A percentile compares a stretch with the other conserved stretches of the same genome.
These are phyloP conservation scores for Ruditapes philippinarum DNA, from an alignment of 1,140 invertebrate genomes.

Conservation along the genomic window DNA sequence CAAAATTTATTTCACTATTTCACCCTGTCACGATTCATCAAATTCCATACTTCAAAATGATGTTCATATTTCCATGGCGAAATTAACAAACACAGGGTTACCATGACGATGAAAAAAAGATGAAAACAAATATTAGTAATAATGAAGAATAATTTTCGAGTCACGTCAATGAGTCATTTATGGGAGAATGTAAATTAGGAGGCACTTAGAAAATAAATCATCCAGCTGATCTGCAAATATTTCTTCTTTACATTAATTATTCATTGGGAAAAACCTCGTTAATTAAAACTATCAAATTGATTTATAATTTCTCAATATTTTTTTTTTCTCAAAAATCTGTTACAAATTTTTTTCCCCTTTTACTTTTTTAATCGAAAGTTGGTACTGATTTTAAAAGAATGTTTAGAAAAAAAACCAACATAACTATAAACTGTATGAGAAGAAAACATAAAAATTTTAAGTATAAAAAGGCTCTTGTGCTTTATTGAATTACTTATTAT, in stretches of 20 bases:
- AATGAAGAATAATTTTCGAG: conserved; percentile 60
- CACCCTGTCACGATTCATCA: conserved; percentile 59
- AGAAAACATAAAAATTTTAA: no score
- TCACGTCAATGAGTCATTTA: conserved; percentile 57
- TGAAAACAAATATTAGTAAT: conserved; percentile 62
- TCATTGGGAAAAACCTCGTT: no score
- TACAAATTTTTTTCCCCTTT: no score
- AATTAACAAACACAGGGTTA: conserved; percentile 55
- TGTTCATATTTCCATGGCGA: conserved; percentile 53
- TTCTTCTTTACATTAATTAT: not conserved
- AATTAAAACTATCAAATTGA: no score
- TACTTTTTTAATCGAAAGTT: no score
- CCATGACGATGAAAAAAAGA: conserved; percentile 46
- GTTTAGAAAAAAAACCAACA: no score
- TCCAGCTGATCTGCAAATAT: conserved; percentile 44
- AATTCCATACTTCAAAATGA: conserved; percentile 39
- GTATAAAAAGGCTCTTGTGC: no score
- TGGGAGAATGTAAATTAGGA: conserved; percentile 33
- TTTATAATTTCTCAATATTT: no score
- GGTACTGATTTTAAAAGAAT: no score
- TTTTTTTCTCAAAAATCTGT: no score
- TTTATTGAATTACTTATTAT: no score
- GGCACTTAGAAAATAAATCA: conserved; percentile 23
- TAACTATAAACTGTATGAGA: no score
- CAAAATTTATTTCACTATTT: conserved; percentile 29